Evolutionary conservation across 2,797 vertebrate species (phyloP), one percentile per base, ranked within the genome.

Genomic region (Calcarius lapponicus): DNA sequence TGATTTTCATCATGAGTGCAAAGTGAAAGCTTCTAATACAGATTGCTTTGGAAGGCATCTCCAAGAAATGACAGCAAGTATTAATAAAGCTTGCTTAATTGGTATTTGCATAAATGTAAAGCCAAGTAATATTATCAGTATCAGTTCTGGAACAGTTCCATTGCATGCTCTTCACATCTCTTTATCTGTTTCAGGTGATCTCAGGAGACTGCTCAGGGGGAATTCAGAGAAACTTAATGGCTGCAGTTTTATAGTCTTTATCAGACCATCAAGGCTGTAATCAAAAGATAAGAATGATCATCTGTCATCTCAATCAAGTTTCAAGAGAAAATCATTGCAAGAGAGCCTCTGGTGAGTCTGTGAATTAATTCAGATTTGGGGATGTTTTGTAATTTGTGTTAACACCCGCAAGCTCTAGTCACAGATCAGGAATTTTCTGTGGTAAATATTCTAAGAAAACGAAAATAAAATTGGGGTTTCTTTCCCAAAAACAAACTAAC

Each of bases 121-220:
- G 62, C 66, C 66, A 90, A 47, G 43, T 90, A 86, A 62, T 70
- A 73, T 87, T 73, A 82, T 66, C 82, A 79, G 32, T 90, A 94
- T 91, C 48, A 45, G 51, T 88, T 64, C 58, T 97, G 96, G 94
- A 93, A 62, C 32, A 36, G 43, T 86, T 96, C 91, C 89, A 96
- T 66, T 73, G 64, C 53, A 15, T 73, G 51, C 36, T 82, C 43
- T 79, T 92, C 76, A 83, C n/a, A 88, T 95, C 67, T 93, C 85
- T 80, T 94, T 93, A 95, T 93, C 82, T 95, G 32, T 82, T 92
- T 79, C 48, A 95, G 85, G 62, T 96, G 86, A 95, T 90, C 90
- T 92, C 80, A 88, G 70, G 32, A 91, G 86, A 92, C 82, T 61
- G 76, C 90, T 93, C 48, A 58, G 76, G 87, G 95, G 94, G 76